phyloP scores from a whole-genome alignment of 2,113 vertebrate species.

The Chelonoidis abingdonii region DNA sequence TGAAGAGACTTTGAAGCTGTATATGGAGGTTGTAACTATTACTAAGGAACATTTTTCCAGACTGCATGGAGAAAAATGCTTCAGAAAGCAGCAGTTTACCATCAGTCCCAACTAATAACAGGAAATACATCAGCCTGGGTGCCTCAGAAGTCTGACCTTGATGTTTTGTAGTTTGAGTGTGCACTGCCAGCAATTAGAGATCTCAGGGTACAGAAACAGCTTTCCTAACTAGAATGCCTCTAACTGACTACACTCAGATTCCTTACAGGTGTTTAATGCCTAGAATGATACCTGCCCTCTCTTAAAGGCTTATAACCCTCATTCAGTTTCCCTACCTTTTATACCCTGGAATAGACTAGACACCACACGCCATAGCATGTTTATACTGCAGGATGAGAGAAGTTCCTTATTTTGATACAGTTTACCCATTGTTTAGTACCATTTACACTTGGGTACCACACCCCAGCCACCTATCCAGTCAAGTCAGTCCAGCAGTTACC shows the following conservation, averaged over 20 bases:
- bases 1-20: background rate
- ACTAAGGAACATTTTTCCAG: background rate
- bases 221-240: background rate
- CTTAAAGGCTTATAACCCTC: background rate
- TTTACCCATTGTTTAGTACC: slow-evolving; percentile 16
- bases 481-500: background rate
- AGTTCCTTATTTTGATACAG: background rate
- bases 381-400: background rate
- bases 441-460: slow-evolving; percentile 17
- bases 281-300: background rate
- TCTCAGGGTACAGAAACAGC: background rate
- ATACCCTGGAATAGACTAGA: background rate
- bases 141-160: background rate
- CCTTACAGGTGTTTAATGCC: background rate
- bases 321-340: background rate
- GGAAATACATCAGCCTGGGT: background rate
- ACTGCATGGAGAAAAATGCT: background rate
- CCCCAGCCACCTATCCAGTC: background rate
- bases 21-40: background rate
- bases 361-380: too few relatives aligned
- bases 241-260: background rate
- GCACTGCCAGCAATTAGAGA: background rate
- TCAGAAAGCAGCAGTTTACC: background rate
- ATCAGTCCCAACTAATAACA: background rate
- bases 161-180: background rate